phyloP scores from a whole-genome alignment of 2,797 vertebrate species.

The Danionella dracula region DNA sequence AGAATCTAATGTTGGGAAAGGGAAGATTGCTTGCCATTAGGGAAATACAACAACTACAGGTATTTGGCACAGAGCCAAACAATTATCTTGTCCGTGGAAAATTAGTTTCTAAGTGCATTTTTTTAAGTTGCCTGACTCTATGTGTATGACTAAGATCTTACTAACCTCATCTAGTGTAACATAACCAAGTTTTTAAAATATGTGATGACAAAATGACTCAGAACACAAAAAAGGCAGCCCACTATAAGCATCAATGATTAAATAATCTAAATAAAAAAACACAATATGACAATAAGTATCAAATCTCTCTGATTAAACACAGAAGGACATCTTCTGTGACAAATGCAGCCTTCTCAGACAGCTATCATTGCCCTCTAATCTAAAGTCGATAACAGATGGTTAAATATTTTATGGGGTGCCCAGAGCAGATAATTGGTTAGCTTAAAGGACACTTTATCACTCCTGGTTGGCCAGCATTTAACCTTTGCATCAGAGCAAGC shows the following conservation, averaged over 20 bases:
- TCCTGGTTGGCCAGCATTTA: constrained; percentile 45
- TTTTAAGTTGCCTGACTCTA: too few relatives aligned
- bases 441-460: constrained; percentile 50
- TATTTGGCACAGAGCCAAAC: constrained; percentile 14
- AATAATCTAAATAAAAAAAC: too few relatives aligned
- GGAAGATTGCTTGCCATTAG: neutral
- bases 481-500: constrained; percentile 44
- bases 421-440: constrained; percentile 49
- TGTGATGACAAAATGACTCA: too few relatives aligned
- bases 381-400: constrained; percentile 51
- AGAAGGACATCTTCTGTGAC: constrained; percentile 35
- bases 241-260: too few relatives aligned
- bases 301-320: neutral
- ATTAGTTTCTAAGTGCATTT: too few relatives aligned
- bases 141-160: too few relatives aligned
- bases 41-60: too few relatives aligned
- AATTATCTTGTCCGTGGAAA: constrained; percentile 10
- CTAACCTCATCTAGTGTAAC: too few relatives aligned
- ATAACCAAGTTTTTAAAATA: too few relatives aligned
- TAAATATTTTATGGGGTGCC: constrained; percentile 51
- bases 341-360: constrained; percentile 29
- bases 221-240: too few relatives aligned
- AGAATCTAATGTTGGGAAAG: constrained; percentile 10
- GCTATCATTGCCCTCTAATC: constrained; percentile 38
- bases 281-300: too few relatives aligned